Evolutionary conservation across 2,113 vertebrate species (phyloP).

Genomic region (Stictonetta naevosa): DNA sequence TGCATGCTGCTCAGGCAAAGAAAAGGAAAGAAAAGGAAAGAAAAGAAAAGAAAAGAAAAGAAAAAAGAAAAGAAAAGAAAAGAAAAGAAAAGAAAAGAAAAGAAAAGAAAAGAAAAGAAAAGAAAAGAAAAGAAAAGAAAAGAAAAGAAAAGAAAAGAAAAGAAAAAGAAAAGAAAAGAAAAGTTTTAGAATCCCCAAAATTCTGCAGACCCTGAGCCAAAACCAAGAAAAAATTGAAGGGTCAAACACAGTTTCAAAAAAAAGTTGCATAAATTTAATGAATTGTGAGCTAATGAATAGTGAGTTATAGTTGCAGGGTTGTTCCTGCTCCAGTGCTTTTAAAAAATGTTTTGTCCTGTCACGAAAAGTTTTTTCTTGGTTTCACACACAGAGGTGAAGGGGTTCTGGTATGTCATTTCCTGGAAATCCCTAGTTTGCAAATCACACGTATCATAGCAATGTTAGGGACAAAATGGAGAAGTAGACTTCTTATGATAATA

Average conservation of each 20-base stretch:
- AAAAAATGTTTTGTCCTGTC: neutral
- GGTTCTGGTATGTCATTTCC: neutral
- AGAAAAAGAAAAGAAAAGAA: too few relatives aligned
- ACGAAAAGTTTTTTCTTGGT: neutral
- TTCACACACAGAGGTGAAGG: neutral
- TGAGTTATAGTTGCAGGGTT: neutral
- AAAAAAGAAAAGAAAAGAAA: too few relatives aligned
- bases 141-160: too few relatives aligned
- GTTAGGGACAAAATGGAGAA: neutral
- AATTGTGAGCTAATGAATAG: neutral
- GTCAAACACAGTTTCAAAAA: neutral
- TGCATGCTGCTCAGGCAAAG: neutral
- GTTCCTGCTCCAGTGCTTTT: neutral
- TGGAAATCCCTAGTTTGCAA: neutral
- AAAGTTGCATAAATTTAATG: neutral
- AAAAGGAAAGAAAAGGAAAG: too few relatives aligned
- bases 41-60: too few relatives aligned
- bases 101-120: too few relatives aligned
- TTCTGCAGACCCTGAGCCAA: neutral
- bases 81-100: too few relatives aligned
- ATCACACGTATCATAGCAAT: fast-evolving
- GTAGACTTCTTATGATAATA: neutral
- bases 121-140: too few relatives aligned
- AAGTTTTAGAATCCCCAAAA: neutral
- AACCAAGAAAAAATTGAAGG: neutral